Conservation (phyloP, 2,797 vertebrate genomes). For the Phataginus tetradactyla region DNA sequence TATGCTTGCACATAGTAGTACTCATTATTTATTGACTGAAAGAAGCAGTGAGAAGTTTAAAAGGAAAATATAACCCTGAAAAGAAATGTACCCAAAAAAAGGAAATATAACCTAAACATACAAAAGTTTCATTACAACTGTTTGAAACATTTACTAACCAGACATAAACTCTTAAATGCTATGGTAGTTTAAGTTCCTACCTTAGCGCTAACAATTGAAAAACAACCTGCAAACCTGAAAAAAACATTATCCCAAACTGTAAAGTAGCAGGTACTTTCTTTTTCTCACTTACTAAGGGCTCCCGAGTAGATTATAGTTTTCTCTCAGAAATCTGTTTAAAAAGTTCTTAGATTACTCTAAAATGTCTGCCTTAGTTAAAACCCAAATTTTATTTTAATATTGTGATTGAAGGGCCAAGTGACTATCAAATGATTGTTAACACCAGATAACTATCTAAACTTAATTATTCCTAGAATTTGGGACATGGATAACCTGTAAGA, state of each 20-base stretch:
- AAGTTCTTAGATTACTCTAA: conserved; percentile 27
- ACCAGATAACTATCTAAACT: conserved; percentile 27
- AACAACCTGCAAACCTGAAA: conserved; percentile 47
- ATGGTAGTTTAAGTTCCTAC: conserved; percentile 12
- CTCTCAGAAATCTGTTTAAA: conserved; percentile 25
- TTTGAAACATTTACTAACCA: conserved; percentile 40
- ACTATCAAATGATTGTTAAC: conserved; percentile 27
- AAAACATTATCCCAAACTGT: conserved; percentile 6
- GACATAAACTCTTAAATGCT: background rate
- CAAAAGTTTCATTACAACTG: background rate
- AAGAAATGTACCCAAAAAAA: background rate
- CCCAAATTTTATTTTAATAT: conserved; percentile 35
- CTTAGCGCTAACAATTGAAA: background rate
- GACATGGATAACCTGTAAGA: conserved; percentile 20
- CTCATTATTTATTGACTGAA: conserved; percentile 10
- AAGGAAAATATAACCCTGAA: conserved; percentile 48
- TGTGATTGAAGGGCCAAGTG: background rate
- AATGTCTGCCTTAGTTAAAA: conserved; percentile 56
- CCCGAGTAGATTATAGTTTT: background rate
- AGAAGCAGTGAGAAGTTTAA: background rate
- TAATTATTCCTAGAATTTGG: conserved; percentile 20
- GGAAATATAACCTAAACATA: conserved; percentile 24
- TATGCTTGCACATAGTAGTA: conserved; percentile 13
- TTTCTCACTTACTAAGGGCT: background rate
- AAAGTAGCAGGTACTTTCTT: conserved; percentile 39